Base-by-base conservation (phyloP, 2,797 vertebrate genomes). In the Halcyon chelicuti region DNA sequence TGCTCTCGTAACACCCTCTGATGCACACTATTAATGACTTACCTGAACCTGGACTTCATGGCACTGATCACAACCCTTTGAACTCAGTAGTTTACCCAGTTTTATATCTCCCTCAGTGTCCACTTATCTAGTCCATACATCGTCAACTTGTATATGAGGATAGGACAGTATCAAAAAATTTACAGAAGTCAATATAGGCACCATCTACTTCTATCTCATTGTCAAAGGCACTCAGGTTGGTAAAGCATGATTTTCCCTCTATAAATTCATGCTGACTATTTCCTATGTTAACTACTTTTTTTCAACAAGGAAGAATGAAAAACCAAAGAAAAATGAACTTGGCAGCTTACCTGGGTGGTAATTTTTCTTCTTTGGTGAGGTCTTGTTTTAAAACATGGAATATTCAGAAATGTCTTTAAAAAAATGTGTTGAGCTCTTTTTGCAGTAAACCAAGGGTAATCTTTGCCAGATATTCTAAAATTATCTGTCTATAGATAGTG, bases 61-160 rank as follows among this genome's bases (percentile, higher is more conserved):
- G 1, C 9, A 28, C 23, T 39, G 40, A 22, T 35, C 10, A 52
- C 4, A 71, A 44, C 5, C 4, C 5, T 78, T 72, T 65, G 29
- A 79, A 85, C 3, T 3, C 19, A 67, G 9, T 28, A 58, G 10
- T 78, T 35, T 31, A n/a, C 8, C 2, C 12, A 65, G 22, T 33
- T 87, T 60, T 33, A 79, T 31, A 61, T 57, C 5, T 1, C 0
- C 0, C 0, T 46, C 46, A 46, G 21, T n/a, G 12, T 47, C 21
- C 2, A 6, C 18, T 78, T 81, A 19, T 3, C 18, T 66, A 39
- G 10, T 8, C 20, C 16, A 26, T 31, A 23, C 0, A 0, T 60
- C 52, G 7, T 31, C 18, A 39, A 10, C n/a, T 77, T 63, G 7
- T n/a, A 3, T 42, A 17, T 11, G 3, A 42, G 20, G 31, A 42